These are phyloP conservation scores for Cebus imitator DNA, from an alignment of 2,113 vertebrate species.

Conservation along the genomic window DNA sequence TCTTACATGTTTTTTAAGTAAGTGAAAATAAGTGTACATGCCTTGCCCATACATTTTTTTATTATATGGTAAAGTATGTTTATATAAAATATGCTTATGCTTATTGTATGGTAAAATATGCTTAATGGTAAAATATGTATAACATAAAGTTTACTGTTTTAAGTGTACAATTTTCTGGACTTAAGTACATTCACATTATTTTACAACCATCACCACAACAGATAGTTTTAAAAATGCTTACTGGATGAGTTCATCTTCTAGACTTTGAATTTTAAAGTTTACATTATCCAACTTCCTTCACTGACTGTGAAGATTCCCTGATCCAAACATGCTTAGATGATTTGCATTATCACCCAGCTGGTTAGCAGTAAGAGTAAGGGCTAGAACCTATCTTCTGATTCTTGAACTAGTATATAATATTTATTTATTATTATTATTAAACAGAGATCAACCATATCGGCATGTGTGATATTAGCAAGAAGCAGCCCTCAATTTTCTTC, in stretches of 20 bases:
- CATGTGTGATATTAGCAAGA: neutral
- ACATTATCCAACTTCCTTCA: neutral
- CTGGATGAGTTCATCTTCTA: neutral
- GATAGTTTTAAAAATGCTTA: neutral
- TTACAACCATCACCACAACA: neutral
- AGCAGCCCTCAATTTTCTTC: neutral
- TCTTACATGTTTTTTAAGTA: slow-evolving; percentile 33
- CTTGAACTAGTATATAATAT: neutral
- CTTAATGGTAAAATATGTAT: neutral
- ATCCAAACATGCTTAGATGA: neutral
- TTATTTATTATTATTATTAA: neutral
- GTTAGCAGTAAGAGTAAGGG: neutral
- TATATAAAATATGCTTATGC: neutral
- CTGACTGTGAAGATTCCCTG: neutral
- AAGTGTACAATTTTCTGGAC: neutral
- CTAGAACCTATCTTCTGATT: neutral
- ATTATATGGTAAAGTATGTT: neutral
- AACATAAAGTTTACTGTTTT: neutral
- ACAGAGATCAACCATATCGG: neutral
- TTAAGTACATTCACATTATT: neutral
- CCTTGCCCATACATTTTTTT: neutral
- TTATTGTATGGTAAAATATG: neutral
- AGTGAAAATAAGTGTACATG: neutral
- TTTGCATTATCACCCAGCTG: neutral
- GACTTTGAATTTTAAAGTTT: neutral